Percentiles rank a stretch among this genome's conserved stretches.
phyloP scores from a whole-genome alignment of 2,888 invertebrate genomes.

The Heliconius cydno region DNA sequence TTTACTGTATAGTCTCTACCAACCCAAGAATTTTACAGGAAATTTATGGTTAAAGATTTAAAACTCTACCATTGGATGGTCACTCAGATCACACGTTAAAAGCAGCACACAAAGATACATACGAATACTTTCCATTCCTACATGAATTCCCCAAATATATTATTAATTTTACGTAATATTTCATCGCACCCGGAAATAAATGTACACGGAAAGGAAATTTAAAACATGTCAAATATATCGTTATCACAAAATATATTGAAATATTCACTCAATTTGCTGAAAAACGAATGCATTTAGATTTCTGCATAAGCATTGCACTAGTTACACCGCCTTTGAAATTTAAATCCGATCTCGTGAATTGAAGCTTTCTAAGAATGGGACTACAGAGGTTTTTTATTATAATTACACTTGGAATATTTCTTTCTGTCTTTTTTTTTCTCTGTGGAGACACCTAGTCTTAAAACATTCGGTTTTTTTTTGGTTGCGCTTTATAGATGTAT shows the following conservation, averaged over 20 bases:
- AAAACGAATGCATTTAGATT: slow-evolving; percentile 41
- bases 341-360: slow-evolving; percentile 58
- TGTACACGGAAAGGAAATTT: slow-evolving; percentile 17
- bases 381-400: slow-evolving; percentile 12
- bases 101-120: background rate
- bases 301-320: slow-evolving; percentile 40
- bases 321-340: slow-evolving; percentile 52
- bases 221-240: slow-evolving; percentile 18
- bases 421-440: background rate
- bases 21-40: too few relatives aligned
- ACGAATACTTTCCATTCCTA: background rate
- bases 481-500: too few relatives aligned
- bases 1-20: too few relatives aligned
- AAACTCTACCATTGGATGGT: background rate
- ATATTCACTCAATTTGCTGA: slow-evolving; percentile 34
- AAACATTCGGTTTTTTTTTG: too few relatives aligned
- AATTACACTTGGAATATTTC: background rate
- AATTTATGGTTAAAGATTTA: too few relatives aligned
- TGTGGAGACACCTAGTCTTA: too few relatives aligned
- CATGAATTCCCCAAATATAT: background rate
- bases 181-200: slow-evolving; percentile 8
- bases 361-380: slow-evolving; percentile 46
- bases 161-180: background rate
- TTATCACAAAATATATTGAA: slow-evolving; percentile 30
- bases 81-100: background rate